phyloP scores from a whole-genome alignment of 1,140 invertebrate genomes.

The Oncopeltus fasciatus region DNA sequence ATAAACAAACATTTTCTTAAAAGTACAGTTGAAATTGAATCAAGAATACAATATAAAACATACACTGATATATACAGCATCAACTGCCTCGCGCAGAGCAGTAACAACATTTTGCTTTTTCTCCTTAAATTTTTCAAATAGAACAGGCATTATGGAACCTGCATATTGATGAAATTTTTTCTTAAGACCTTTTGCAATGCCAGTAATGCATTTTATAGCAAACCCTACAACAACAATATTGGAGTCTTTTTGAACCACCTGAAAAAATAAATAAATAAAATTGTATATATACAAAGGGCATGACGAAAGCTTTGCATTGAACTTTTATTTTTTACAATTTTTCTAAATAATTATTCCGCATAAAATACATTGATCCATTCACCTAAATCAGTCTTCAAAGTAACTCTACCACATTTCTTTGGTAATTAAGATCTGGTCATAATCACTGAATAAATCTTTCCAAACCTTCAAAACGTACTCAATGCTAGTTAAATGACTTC shows the following conservation, averaged over 20 bases:
- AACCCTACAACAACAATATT: constrained; percentile 87
- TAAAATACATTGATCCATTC: too few species aligned
- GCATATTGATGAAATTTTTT: constrained; percentile 79
- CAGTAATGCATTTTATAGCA: constrained; percentile 69
- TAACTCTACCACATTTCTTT: too few species aligned
- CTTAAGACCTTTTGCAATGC: constrained; percentile 72
- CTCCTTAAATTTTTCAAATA: constrained; percentile 94
- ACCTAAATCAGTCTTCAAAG: too few species aligned
- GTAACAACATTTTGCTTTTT: constrained; percentile 85
- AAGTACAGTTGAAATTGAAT: not conserved
- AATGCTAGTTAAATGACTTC: too few species aligned
- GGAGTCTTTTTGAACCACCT: constrained; percentile 80
- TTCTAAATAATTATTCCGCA: too few species aligned
- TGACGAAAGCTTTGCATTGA: not conserved
- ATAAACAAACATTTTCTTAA: not conserved
- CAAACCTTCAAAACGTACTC: too few species aligned
- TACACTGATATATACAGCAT: constrained; percentile 72
- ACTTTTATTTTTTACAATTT: not conserved
- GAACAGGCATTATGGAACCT: constrained; percentile 54
- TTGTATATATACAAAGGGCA: constrained; percentile 14
- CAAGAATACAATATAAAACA: not conserved
- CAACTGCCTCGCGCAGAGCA: constrained; percentile 76
- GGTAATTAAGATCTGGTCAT: too few species aligned
- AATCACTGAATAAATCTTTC: too few species aligned
- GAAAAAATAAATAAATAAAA: constrained; percentile 23